phyloP scores from a whole-genome alignment of 2,797 vertebrate genomes.

The Calcarius lapponicus region DNA sequence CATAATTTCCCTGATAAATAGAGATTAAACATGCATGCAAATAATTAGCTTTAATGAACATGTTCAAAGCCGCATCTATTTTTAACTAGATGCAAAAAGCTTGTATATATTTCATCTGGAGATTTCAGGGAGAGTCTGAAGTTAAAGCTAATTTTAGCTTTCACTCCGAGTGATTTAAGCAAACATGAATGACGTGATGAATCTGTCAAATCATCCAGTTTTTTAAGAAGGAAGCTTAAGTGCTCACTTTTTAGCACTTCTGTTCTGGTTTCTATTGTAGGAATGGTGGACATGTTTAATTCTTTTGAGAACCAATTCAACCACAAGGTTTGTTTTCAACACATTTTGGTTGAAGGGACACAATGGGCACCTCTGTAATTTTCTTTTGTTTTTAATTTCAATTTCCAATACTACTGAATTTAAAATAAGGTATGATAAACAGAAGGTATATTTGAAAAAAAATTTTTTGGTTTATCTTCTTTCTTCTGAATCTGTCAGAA shows the following conservation, averaged over 20 bases:
- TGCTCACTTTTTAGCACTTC: background rate
- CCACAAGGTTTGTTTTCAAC: background rate
- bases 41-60: constrained; percentile 55
- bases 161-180: background rate
- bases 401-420: background rate
- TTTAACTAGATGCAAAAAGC: background rate
- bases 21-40: constrained; percentile 16
- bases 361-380: background rate
- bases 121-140: background rate
- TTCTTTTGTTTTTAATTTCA: background rate
- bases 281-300: background rate
- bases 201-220: background rate
- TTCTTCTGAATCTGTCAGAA: background rate
- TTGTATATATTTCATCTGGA: background rate
- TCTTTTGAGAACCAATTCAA: background rate
- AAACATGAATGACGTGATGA: background rate
- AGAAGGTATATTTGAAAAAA: background rate
- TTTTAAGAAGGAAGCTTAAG: background rate
- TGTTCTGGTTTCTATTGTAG: background rate
- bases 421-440: background rate
- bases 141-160: background rate
- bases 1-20: constrained; percentile 19
- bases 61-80: background rate
- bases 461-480: background rate
- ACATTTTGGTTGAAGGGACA: background rate